Base-by-base conservation (phyloP, 2,888 invertebrate species). In the Myopa tessellatipennis region DNA sequence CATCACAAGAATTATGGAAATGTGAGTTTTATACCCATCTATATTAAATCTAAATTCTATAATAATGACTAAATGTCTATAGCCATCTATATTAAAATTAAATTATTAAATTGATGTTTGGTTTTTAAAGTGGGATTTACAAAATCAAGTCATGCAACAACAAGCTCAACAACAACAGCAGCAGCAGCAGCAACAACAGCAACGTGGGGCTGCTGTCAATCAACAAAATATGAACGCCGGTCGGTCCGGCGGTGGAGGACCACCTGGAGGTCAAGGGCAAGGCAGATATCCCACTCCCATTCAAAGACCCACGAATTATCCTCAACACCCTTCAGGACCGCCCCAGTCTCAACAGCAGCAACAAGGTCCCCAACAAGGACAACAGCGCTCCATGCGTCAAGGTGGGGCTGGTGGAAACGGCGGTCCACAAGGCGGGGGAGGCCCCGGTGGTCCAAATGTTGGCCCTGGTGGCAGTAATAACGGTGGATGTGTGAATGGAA, bases 111-210 rank as follows among this genome's bases (percentile, higher is more conserved):
- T 38, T 73, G 26, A 38, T 65, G 45, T 70, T 50, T 69, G 78
- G 69, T 75, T 78, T 71, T 26, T 81, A 18, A 78, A 89, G 89
- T 89, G 89, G 89, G 89, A 89, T 78, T 78, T 88, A 79, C 88
- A 88, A 82, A 89, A 84, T 79, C 85, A 85, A 83, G 85, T 91
- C 89, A 83, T 91, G 91, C 84, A 91, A 90, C 85, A 85, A 74
- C 85, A 83, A 76, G 81, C 83, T 50, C 84, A 83, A 72, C 82
- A 81, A 76, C 83, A 82, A 80, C 78, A 78, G 50, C 79, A 80
- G 74, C 79, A 80, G 50, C 79, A 82, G 71, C 82, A 82, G 77
- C 82, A n/a, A 80, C 80, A 80, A 69, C 68, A 60, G 34, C 71
- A 80, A 50, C 82, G 80, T n/a, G 81, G 82, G 34, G 81, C 80